These are phyloP conservation scores for Odontophorus gujanensis DNA, from an alignment of 2,113 vertebrate genomes.

Conservation along the genomic window DNA sequence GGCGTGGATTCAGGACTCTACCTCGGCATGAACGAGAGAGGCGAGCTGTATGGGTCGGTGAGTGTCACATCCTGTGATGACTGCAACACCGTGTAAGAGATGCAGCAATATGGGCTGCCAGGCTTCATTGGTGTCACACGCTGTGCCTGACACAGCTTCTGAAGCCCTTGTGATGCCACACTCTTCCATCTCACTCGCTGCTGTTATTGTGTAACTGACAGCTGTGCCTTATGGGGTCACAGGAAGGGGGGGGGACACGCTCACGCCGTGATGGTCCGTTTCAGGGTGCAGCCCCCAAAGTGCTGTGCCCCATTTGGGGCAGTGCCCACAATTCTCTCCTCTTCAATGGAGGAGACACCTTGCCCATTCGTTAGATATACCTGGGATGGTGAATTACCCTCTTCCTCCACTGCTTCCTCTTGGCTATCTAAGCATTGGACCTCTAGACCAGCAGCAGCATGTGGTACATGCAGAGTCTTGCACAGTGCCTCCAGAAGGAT, in stretches of 20 bases:
- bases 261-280: fast-evolving
- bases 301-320: neutral
- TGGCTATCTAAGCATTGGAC: neutral
- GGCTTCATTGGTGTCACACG: fast-evolving
- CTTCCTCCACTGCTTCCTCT: neutral
- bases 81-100: fast-evolving
- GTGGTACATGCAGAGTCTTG: neutral
- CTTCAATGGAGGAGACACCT: neutral
- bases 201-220: neutral
- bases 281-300: neutral
- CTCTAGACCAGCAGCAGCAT: neutral
- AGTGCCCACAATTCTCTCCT: neutral
- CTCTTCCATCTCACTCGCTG: neutral
- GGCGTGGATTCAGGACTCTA: slow-evolving; percentile 97
- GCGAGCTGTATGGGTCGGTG: slow-evolving; percentile 99
- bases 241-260: neutral
- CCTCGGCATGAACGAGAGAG: slow-evolving; percentile 98
- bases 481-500: neutral
- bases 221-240: fast-evolving
- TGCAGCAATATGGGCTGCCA: neutral
- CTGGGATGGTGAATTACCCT: neutral
- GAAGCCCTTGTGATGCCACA: neutral
- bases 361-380: neutral
- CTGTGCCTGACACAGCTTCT: neutral
- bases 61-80: slow-evolving; percentile 72